Evolutionary conservation across 2,113 vertebrate species (phyloP).

Genomic region (Pedetes capensis): DNA sequence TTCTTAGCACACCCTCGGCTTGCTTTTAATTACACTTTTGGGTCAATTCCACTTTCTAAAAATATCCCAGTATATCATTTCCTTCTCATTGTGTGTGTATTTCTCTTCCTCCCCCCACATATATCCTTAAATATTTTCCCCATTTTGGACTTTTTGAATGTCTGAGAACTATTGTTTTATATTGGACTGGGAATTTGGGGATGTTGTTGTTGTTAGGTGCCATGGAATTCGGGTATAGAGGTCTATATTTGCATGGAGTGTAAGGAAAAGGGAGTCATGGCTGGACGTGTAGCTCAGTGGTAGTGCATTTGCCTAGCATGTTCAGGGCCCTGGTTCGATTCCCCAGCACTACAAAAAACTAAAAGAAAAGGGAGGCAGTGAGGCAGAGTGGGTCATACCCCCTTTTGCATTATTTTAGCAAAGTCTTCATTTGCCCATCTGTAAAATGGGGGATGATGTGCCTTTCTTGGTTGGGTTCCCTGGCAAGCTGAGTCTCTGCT

Average conservation of each 20-base stretch:
- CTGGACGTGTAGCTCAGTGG: too few relatives aligned
- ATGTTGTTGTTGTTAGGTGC: too few relatives aligned
- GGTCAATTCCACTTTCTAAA: not conserved
- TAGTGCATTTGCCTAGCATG: too few relatives aligned
- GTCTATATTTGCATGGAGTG: not conserved
- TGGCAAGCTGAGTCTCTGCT: not conserved
- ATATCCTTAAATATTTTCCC: not conserved
- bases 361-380: not conserved
- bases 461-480: not conserved
- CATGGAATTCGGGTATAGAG: too few relatives aligned
- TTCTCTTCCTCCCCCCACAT: not conserved
- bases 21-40: not conserved
- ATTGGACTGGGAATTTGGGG: not conserved
- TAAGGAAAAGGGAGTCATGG: not conserved
- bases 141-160: not conserved
- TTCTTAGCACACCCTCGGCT: not conserved
- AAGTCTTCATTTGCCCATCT: not conserved
- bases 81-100: not conserved
- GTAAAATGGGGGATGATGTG: not conserved
- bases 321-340: too few relatives aligned
- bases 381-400: not conserved
- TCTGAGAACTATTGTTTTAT: not conserved
- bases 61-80: not conserved
- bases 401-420: not conserved
- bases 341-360: too few relatives aligned